Conservation (phyloP, 2,113 vertebrate species). For the Oxygymnocypris stewartii region DNA sequence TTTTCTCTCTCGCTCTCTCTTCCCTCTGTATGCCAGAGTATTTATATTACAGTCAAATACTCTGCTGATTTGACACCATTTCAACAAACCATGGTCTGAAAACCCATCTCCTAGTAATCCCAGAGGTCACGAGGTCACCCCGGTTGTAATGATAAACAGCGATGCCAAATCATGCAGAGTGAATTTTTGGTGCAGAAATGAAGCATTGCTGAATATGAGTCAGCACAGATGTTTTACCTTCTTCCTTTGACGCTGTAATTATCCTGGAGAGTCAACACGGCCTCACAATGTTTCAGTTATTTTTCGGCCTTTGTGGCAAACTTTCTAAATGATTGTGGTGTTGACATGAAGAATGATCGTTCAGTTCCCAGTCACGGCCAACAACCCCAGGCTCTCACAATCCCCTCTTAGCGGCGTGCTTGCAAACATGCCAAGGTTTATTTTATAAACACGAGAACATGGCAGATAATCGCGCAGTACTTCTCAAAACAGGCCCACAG, state of each 20-base stretch:
- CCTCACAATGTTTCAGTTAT: conserved; percentile 35
- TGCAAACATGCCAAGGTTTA: conserved; percentile 58
- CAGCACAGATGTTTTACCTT: conserved; percentile 27
- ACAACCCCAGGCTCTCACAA: conserved; percentile 54
- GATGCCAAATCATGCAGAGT: background rate
- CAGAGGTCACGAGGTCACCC: background rate
- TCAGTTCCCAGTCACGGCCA: conserved; percentile 50
- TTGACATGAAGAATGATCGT: conserved; percentile 48
- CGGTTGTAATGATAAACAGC: conserved; percentile 22
- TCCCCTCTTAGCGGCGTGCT: conserved; percentile 37
- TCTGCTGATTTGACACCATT: conserved; percentile 24
- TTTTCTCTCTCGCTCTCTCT: conserved; percentile 10
- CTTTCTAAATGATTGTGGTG: conserved; percentile 47
- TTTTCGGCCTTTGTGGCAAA: conserved; percentile 41
- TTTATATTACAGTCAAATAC: conserved; percentile 11
- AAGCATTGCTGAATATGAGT: conserved; percentile 24
- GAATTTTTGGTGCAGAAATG: background rate
- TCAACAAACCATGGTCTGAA: background rate
- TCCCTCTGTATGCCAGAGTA: background rate
- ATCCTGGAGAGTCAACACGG: conserved; percentile 45
- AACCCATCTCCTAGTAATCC: conserved; percentile 27
- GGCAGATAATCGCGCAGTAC: conserved; percentile 64
- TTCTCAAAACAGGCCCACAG: conserved; percentile 65
- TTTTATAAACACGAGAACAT: conserved; percentile 65
- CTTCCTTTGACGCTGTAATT: conserved; percentile 44